Evolutionary conservation across 2,113 vertebrate species (phyloP), one percentile per base, ranked within the genome.

Genomic region (Lagopus muta): DNA sequence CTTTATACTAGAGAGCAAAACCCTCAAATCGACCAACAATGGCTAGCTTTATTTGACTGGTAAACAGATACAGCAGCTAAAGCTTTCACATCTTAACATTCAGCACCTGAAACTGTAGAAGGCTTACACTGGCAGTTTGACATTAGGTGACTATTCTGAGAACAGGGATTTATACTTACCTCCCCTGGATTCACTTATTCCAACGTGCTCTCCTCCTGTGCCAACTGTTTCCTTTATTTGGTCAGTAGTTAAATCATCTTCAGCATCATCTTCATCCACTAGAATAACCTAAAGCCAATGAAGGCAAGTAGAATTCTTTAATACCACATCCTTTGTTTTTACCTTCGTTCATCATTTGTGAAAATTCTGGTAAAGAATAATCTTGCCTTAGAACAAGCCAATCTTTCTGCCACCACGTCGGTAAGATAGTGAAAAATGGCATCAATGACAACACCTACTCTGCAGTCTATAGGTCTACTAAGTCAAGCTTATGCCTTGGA

Each of bases 161-260:
- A 93, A 24, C 13, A 57, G 16, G 4, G 4, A 55, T 90, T 69
- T 48, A 34, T 6, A 42, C 89, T 95, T 95, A 99, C 99, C 98
- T 97, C 97, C 98, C 95, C 96, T 98, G 42, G 97, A 97, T 86
- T 97, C 92, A 66, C 54, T 95, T 45, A 82, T 92, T 62, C 67
- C 69, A 67, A 54, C 72, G 25, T 92, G 62, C 45, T 97, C 86
- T 67, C 93, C 95, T 77, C 36, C 94, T 66, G 96, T 61, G 38
- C 79, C 16, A 18, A 95, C 74, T 18, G 45, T 85, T 36, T 97
- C 92, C 71, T 96, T 97, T 86, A 92, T 66, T 25, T 95, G 88
- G 64, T 67, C 64, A 18, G 52, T 57, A 54, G 52, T 78, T 58
- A 57, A 4, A 73, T 92, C 69, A 28, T 50, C 82, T 30, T 95